These are phyloP conservation scores for Sakesphorus luctuosus DNA, from an alignment of 2,113 vertebrate species.

Conservation along the genomic window DNA sequence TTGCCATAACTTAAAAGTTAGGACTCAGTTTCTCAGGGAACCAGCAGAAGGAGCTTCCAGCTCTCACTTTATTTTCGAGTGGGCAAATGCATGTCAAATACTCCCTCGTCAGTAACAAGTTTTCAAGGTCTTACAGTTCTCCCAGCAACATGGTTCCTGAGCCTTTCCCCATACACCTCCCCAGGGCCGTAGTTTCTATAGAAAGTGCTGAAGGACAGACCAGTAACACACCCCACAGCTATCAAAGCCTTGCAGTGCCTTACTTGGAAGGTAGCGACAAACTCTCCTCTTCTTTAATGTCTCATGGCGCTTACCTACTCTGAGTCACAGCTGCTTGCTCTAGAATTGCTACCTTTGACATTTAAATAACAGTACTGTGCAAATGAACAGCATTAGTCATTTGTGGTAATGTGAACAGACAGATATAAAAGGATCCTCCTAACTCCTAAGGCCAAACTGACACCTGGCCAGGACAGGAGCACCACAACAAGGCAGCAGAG, in stretches of 20 bases:
- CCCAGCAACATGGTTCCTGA: rapidly evolving
- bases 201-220: neutral
- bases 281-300: neutral
- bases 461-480: neutral
- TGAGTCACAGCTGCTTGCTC: neutral
- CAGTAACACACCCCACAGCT: neutral
- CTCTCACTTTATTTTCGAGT: neutral
- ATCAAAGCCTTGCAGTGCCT: neutral
- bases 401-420: neutral
- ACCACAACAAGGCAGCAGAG: neutral
- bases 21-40: neutral
- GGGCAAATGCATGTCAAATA: neutral
- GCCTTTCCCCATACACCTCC: neutral
- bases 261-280: neutral
- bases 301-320: neutral
- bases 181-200: neutral
- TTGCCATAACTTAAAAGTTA: neutral
- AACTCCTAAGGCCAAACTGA: neutral
- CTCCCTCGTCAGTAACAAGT: neutral
- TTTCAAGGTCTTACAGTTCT: neutral
- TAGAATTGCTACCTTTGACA: neutral
- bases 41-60: neutral
- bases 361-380: neutral
- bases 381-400: neutral
- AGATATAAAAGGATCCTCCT: neutral